Percentiles rank a stretch among this genome's conserved stretches.
Conservation (phyloP, 2,888 invertebrate genomes). For the Drosophila quinaria region DNA sequence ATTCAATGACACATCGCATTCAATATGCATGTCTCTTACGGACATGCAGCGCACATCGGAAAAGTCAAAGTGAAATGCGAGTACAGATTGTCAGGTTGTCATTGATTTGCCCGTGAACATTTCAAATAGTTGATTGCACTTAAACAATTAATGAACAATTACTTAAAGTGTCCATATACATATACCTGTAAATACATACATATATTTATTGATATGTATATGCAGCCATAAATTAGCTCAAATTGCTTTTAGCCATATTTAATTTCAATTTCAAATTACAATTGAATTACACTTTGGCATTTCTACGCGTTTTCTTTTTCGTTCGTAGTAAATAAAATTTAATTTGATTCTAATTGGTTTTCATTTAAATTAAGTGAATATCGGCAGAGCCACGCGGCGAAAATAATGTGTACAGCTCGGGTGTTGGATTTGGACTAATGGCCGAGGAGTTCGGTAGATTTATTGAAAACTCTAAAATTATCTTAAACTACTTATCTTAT, state of each 20-base stretch:
- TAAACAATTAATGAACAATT: conserved; percentile 56
- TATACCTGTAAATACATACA: background rate
- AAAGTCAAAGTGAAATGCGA: conserved; percentile 70
- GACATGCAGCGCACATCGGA: conserved; percentile 16
- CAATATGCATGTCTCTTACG: conserved; percentile 36
- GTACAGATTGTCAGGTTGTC: conserved; percentile 57
- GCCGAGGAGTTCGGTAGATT: no score
- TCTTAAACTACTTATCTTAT: no score
- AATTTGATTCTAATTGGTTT: no score
- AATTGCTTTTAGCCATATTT: background rate
- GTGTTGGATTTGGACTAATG: no score
- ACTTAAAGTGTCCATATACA: conserved; percentile 2
- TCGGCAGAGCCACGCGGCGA: no score
- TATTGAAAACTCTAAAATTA: no score
- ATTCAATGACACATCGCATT: conserved; percentile 27
- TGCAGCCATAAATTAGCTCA: background rate
- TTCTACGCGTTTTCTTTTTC: no score
- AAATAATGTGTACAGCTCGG: no score
- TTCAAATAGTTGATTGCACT: conserved; percentile 50
- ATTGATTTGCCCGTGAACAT: conserved; percentile 70
- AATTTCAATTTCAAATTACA: conserved; percentile 8
- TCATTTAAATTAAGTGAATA: no score
- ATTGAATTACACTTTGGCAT: background rate
- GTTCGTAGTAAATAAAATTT: no score
- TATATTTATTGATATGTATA: background rate